Evolutionary conservation across 2,888 invertebrate genomes (phyloP).

Genomic region (Andrena minutula): DNA sequence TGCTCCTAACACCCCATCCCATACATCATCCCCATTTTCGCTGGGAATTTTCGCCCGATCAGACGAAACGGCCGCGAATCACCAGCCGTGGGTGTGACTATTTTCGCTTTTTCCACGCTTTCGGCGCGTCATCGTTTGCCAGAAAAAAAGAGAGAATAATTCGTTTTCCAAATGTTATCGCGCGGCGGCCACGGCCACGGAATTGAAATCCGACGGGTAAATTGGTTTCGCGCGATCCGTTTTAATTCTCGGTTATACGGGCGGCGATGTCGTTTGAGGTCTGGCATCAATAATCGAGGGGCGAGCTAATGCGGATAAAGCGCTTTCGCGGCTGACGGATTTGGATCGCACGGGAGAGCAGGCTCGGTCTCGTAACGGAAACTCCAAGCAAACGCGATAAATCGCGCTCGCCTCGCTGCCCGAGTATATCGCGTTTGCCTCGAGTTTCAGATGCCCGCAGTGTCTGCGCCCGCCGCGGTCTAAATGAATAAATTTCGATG

Average conservation of each 20-base stretch:
- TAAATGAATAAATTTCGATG: conserved; percentile 30
- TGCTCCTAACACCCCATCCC: too few relatives aligned
- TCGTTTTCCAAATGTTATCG: conserved; percentile 52
- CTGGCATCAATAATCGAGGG: conserved; percentile 66
- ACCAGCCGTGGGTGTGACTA: too few relatives aligned
- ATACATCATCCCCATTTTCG: too few relatives aligned
- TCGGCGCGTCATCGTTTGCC: conserved; percentile 22
- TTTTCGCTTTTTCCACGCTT: conserved; percentile 3
- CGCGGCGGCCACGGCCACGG: conserved; percentile 10
- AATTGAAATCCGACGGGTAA: conserved; percentile 66
- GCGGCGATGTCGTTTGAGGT: conserved; percentile 50
- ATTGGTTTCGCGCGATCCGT: conserved; percentile 60
- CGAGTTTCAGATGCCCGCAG: not conserved
- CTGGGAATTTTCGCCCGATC: too few relatives aligned
- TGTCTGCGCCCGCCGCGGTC: not conserved
- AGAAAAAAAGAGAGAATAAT: conserved; percentile 23
- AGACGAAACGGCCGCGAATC: too few relatives aligned
- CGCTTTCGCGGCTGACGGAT: conserved; percentile 56
- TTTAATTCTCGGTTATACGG: conserved; percentile 66
- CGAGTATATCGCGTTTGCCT: not conserved
- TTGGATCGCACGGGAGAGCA: conserved; percentile 33
- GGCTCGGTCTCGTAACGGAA: conserved; percentile 40
- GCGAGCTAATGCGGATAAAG: conserved; percentile 64
- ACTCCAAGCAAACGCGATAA: conserved; percentile 52
- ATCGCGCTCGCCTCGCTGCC: conserved; percentile 28